A percentile compares a stretch with the other conserved stretches of the same genome.
Evolutionary conservation across 2,797 vertebrate species (phyloP).

Genomic region (Cygnus olor): DNA sequence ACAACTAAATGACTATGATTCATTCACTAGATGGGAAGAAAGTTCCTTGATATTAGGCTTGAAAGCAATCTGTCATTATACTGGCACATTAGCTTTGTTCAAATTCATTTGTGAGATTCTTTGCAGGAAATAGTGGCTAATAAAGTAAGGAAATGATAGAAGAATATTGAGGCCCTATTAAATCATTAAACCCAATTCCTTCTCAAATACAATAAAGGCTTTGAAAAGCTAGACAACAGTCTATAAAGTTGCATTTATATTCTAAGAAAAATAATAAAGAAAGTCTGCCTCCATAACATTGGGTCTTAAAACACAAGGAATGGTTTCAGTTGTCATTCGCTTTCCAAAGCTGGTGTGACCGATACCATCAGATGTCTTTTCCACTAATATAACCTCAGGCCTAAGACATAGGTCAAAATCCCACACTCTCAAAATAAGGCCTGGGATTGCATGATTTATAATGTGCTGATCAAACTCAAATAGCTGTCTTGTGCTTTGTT

Average conservation of each 20-base stretch:
- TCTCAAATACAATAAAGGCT: not conserved
- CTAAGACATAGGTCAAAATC: not conserved
- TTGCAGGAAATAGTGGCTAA: slow-evolving; percentile 47
- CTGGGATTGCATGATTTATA: slow-evolving; percentile 3
- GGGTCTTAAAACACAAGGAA: accelerated
- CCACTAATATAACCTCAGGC: slow-evolving; percentile 9
- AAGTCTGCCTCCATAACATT: not conserved
- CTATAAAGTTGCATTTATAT: not conserved
- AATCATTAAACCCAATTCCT: not conserved
- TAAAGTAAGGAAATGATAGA: slow-evolving; percentile 47
- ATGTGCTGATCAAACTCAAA: slow-evolving; percentile 65
- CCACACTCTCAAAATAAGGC: slow-evolving; percentile 17
- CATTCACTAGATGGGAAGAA: slow-evolving; percentile 5
- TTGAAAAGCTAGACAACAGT: not conserved
- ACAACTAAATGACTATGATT: not conserved
- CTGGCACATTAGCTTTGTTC: slow-evolving; percentile 18
- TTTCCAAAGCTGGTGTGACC: slow-evolving; percentile 35
- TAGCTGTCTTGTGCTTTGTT: slow-evolving; percentile 9
- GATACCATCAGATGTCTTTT: slow-evolving; percentile 9
- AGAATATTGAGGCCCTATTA: slow-evolving; percentile 3
- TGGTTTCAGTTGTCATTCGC: slow-evolving; percentile 16
- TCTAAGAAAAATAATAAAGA: not conserved
- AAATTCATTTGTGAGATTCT: slow-evolving; percentile 16
- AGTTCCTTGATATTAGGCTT: slow-evolving; percentile 26
- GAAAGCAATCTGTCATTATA: slow-evolving; percentile 41